Evolutionary conservation across 2,888 invertebrate genomes (phyloP), one percentile per base, ranked within the genome.

Genomic region (Drosophila yooni): DNA sequence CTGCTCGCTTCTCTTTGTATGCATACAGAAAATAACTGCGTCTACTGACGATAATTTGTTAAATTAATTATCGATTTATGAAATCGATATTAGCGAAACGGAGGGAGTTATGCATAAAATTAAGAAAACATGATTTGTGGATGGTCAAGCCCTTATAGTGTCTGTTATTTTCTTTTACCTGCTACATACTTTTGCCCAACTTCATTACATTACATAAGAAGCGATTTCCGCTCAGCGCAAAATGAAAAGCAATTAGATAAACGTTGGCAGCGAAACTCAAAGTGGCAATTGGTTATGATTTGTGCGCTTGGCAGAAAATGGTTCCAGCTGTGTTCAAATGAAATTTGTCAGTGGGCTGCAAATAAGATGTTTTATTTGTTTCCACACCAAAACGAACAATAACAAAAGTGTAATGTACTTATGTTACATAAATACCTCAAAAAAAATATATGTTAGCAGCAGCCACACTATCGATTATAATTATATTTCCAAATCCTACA

Each of bases 231-330:
- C 21, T 21, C 21, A 21, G 21, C 21, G 21, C 21, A 21, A 21
- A 21, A 21, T 70, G 76, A 63, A 88, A 85, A 79, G 86, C 83
- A 85, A 83, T 85, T 85, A 88, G 83, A 88, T 88, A 77, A 87
- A 79, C 79, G 70, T 29, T 58, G 11, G 40, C 48, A 52, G 57
- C 43, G 29, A 78, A 71, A 64, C 68, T 76, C 71, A 75, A 75
- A 69, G 70, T 78, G 73, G 68, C 79, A 79, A 74, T 83, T 74
- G 81, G 71, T 71, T 74, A 79, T 74, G 73, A 78, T 67, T 69
- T 62, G 75, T 69, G 34, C 57, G 57, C 21, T 33, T 31, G 8
- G 36, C 38, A 33, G 27, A 43, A 25, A 33, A 27, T 38, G 51
- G 34, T 66, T 71, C 51, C 73, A 64, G 61, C 67, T 76, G 56